Evolutionary conservation across 2,888 invertebrate genomes (phyloP).

Genomic region (Andricus quercusramuli): DNA sequence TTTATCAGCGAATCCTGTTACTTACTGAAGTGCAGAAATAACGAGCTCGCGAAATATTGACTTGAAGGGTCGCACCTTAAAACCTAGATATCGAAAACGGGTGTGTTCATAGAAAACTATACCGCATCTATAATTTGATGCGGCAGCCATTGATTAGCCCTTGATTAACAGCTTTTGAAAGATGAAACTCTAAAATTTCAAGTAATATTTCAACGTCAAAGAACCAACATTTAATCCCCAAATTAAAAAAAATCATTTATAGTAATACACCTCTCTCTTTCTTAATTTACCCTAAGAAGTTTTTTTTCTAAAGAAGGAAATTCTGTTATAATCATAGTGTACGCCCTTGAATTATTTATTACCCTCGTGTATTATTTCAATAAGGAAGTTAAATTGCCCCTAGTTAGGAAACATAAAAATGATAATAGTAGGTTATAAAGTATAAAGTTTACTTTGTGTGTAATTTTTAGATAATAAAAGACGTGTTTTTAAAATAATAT

Average conservation of each 20-base stretch:
- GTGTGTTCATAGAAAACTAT: conserved; percentile 27
- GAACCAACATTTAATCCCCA: not conserved
- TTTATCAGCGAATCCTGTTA: conserved; percentile 23
- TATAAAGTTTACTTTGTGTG: conserved; percentile 4
- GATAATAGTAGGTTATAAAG: not conserved
- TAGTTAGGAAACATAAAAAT: not conserved
- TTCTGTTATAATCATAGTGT: not conserved
- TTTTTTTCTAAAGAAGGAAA: not conserved
- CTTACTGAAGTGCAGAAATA: conserved; percentile 33
- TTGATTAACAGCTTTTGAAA: conserved; percentile 6
- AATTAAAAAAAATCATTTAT: not conserved
- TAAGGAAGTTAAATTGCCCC: not conserved
- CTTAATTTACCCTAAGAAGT: not conserved
- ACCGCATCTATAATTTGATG: conserved; percentile 37
- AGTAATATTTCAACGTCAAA: not conserved
- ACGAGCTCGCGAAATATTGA: conserved; percentile 48
- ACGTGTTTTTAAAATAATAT: not conserved
- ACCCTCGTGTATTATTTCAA: not conserved
- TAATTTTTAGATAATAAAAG: not conserved
- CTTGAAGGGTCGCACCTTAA: conserved; percentile 65
- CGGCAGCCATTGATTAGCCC: not conserved
- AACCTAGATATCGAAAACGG: conserved; percentile 55
- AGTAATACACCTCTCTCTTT: not conserved
- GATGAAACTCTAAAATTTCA: not conserved
- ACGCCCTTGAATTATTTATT: not conserved